A percentile compares a stretch with the other conserved stretches of the same genome.
Evolutionary conservation across 2,113 vertebrate genomes (phyloP).

Genomic region (Corynorhinus townsendii): DNA sequence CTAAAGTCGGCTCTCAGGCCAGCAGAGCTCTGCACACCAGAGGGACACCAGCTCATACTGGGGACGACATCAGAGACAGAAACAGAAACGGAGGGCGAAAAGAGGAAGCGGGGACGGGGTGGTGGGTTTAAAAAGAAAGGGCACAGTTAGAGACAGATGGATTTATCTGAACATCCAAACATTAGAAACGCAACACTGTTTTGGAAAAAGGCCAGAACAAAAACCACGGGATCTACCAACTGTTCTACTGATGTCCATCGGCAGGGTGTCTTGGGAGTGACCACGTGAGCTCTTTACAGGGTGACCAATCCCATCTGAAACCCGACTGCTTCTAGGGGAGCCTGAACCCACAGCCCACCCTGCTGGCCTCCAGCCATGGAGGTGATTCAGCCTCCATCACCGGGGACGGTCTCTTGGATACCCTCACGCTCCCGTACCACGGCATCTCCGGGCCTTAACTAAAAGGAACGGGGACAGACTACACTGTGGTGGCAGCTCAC

Average conservation of each 20-base stretch:
- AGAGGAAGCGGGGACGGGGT: conserved; percentile 73
- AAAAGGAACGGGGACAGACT: background rate
- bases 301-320: background rate
- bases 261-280: background rate
- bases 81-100: conserved; percentile 73
- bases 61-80: conserved; percentile 77
- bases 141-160: conserved; percentile 49
- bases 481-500: background rate
- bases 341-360: background rate
- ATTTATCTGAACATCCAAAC: conserved; percentile 16
- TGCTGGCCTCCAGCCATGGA: background rate
- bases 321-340: background rate
- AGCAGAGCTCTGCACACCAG: conserved; percentile 81
- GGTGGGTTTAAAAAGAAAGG: conserved; percentile 70
- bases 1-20: conserved; percentile 85
- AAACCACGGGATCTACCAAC: background rate
- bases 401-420: background rate
- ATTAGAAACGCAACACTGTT: background rate
- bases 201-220: conserved; percentile 1
- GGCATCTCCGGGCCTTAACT: background rate
- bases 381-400: background rate
- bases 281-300: background rate
- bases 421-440: background rate
- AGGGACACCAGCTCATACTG: conserved; percentile 96
- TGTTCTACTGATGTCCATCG: background rate